Evolutionary conservation across 2,797 vertebrate genomes (phyloP).

Genomic region (Anolis apletophallus): DNA sequence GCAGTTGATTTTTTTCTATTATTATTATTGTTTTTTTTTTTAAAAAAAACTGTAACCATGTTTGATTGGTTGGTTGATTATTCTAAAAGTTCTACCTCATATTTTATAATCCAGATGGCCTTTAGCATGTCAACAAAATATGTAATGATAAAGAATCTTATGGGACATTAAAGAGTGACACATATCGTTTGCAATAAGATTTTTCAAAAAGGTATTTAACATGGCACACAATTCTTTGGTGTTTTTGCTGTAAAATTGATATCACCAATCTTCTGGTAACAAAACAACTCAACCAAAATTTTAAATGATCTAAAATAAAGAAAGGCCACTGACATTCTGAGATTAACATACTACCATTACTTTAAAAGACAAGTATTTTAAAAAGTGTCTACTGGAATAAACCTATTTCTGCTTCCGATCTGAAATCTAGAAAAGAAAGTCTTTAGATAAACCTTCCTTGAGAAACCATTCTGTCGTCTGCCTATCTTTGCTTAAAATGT

Average conservation of each 20-base stretch:
- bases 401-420: background rate
- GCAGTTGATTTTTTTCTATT: background rate
- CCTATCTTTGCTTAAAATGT: background rate
- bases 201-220: background rate
- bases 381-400: background rate
- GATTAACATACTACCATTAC: background rate
- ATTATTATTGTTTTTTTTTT: background rate
- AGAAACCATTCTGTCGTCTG: background rate
- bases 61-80: background rate
- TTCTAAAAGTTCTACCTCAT: background rate
- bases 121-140: background rate
- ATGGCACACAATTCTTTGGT: background rate
- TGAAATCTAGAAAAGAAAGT: background rate
- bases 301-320: background rate
- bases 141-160: background rate
- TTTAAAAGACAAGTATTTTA: background rate
- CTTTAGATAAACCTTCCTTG: background rate
- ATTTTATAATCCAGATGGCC: background rate
- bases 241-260: background rate
- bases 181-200: background rate
- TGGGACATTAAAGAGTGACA: background rate
- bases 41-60: background rate
- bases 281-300: background rate
- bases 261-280: background rate
- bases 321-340: background rate